Base-by-base conservation (phyloP, 2,888 invertebrate species). In the Tholera decimalis region DNA sequence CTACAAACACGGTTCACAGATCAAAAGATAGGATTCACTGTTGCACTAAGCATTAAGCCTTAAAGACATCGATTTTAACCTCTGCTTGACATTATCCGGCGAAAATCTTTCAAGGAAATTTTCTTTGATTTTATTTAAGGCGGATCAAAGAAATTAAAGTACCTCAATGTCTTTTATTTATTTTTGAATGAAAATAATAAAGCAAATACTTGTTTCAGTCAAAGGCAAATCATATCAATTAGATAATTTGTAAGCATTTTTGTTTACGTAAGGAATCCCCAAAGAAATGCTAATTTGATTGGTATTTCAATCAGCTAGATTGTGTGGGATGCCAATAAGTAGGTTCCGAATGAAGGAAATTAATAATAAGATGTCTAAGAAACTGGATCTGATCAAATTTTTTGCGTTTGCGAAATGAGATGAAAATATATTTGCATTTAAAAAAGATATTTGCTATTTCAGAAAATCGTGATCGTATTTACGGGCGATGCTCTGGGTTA, bases 281-380 rank as follows among this genome's bases (percentile, higher is more conserved):
- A 35, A 11, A 37, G 8, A 8, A 20, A 37, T 20, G 4, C 6
- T 37, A 57, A 37, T 37, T 58, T 28, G 26, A 57, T 58, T 57
- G 26, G 0, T 41, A 0, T 20, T 20, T 11, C 20, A 41, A 58
- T 20, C 26, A 5, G 20, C 8, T 5, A 20, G 9, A 26, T 63
- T 22, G 18, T 41, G 43, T 43, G 13, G 35, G 26, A 35, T 24
- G 13, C 15, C 20, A 33, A n/a, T 33, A 35, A n/a, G 41, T 3
- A 43, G n/a, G 22, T 13, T 28, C 7, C 33, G 7, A 43, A 35
- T 43, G 20, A 41, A 24, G 37, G 8, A 33, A 18, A 30, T 6
- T 6, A 35, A 11, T 26, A 18, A 43, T 28, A 22, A 43, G 20
- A 43, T 13, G 8, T 30, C 41, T 13, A 33, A 24, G 20, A 15